Percentiles rank a stretch among this genome's conserved stretches.
Evolutionary conservation across 2,113 vertebrate genomes (phyloP).

Genomic region (Nesoenas mayeri): DNA sequence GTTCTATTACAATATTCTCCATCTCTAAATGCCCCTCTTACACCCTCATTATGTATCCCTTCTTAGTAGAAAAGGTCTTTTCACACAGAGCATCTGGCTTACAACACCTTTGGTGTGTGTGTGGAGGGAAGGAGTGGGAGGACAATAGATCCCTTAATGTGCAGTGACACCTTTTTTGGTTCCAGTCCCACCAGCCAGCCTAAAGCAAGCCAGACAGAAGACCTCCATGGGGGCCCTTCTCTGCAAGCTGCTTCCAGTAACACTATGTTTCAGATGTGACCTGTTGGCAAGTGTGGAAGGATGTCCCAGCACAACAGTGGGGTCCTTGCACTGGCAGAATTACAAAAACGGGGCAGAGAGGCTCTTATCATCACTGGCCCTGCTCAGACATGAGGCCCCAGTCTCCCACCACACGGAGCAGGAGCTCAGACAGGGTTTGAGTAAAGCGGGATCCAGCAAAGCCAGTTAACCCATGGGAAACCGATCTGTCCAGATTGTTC

Average conservation of each 20-base stretch:
- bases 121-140: not conserved
- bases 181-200: not conserved
- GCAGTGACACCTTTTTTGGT: slow-evolving; percentile 44
- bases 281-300: rapidly evolving
- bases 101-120: not conserved
- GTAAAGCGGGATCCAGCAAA: slow-evolving; percentile 19
- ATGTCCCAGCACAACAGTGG: not conserved
- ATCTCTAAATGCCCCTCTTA: not conserved
- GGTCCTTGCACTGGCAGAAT: not conserved
- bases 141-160: slow-evolving; percentile 27
- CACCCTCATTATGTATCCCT: not conserved
- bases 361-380: rapidly evolving
- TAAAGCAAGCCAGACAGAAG: not conserved
- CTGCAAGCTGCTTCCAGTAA: not conserved
- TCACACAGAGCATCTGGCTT: not conserved
- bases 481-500: slow-evolving; percentile 24
- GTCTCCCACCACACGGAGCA: not conserved
- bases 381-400: not conserved
- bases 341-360: not conserved
- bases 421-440: not conserved
- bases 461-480: slow-evolving; percentile 34
- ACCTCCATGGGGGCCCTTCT: not conserved
- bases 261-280: not conserved
- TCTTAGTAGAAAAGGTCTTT: not conserved
- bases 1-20: not conserved